Evolutionary conservation across 2,888 invertebrate species (phyloP), one percentile per base, ranked within the genome.

Genomic region (Drosophila greeni): DNA sequence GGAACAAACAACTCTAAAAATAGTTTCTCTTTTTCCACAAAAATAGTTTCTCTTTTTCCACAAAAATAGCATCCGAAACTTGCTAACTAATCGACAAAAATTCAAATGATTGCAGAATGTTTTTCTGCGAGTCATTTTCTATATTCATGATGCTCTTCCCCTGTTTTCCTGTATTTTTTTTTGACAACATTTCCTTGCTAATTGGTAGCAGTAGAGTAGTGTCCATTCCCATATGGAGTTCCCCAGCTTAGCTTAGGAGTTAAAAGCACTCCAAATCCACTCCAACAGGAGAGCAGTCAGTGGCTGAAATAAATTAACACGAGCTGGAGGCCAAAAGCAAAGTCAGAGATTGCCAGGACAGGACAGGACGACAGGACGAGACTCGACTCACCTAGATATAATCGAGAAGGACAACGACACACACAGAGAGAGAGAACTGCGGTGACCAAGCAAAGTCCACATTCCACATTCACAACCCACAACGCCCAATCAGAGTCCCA

Each of bases 291-390:
- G 51, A 52, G 24, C n/a, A 55, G 31, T 18, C n/a, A 55, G 31
- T 18, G 5, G 31, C 45, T 14, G 29, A 47, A 56, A 53, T 56
- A 56, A 56, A 55, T 37, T 20, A 24, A 31, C 47, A 33, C 47
- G 24, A 23, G 40, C 37, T 40, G 14, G 23, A 23, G 20, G 39
- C 39, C 20, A 11, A 40, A 18, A 14, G 20, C 20, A 49, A 33
- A 55, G 23, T 26, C 55, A 56, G 9, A 36, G 53, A 56, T 53
- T 36, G 31, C 47, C 20, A n/a, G n/a, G n/a, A n/a, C n/a, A n/a
- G n/a, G n/a, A n/a, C n/a, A n/a, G 47, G 31, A 48, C 45, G 31
- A 20, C 47, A 47, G 31, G 18, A 8, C 18, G 16, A 18, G 26
- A 23, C 11, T 2, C 11, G 47, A 31, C 11, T 20, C 33, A 48